Base-by-base conservation (phyloP, 1,140 invertebrate species). In the Dendrolimus kikuchii region DNA sequence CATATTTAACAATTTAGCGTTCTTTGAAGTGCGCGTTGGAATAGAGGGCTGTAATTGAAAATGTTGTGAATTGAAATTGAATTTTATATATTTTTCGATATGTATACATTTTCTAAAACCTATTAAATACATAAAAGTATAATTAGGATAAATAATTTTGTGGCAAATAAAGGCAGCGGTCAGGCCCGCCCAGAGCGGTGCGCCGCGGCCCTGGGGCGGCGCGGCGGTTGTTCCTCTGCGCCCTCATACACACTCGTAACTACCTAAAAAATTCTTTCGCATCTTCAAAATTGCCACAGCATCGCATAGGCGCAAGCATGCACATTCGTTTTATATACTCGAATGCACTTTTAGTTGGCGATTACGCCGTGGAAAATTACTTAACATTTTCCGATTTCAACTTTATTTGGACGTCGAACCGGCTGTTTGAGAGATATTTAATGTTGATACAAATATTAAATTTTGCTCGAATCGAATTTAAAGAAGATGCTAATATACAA, bases 341-440 rank as follows among this genome's bases (percentile, higher is more conserved):
- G 75, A 71, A 65, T 38, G 2, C 5, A 5, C 7, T 45, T 67
- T 60, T 65, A 51, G 55, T 44, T 39, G 5, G 23, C 56, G 38
- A 45, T 45, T 54, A 8, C 49, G 48, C 52, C 42, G 38, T 61
- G 71, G 77, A 84, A 84, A 84, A 84, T 79, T 84, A 55, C 55
- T 64, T 55, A 68, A 84, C 80, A 62, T 76, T 81, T 84, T 84
- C 77, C 81, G 65, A 62, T 62, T 46, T 53, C 66, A 53, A 50
- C 64, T 70, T 65, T 66, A 46, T 60, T 69, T 51, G 68, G 69
- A 73, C 74, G 70, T 74, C 65, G 65, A 67, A 49, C 55, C 54
- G 49, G 52, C 44, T 23, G 41, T 40, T 55, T 53, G 23, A 39
- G 40, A 40, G 9, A 38, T 41, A 50, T 43, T 57, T n/a, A 49